Evolutionary conservation across 2,888 invertebrate species (phyloP).

Genomic region (Cacoxenus indagator): DNA sequence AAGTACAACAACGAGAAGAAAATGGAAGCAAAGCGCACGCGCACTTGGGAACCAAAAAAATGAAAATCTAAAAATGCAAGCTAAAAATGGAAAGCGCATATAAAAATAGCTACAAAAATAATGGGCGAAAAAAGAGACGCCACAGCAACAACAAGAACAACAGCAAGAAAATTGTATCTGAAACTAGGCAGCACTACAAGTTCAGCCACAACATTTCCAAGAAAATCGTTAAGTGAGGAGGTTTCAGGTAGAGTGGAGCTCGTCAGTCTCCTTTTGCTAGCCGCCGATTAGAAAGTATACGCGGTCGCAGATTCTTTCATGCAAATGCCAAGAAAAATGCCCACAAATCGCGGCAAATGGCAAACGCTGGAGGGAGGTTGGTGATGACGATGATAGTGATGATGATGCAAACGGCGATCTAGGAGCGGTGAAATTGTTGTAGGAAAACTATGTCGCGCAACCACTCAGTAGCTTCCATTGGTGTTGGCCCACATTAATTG

Average conservation of each 20-base stretch:
- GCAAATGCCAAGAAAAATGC: constrained; percentile 6
- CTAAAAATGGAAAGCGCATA: constrained; percentile 46
- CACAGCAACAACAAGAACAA: background rate
- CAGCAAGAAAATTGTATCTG: too few species aligned
- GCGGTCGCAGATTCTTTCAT: constrained; percentile 12
- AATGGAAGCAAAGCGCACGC: constrained; percentile 19
- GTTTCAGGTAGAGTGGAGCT: too few species aligned
- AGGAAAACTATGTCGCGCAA: constrained; percentile 44
- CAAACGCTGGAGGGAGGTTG: background rate
- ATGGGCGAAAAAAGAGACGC: background rate
- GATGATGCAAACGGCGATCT: constrained; percentile 22
- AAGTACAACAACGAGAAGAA: background rate
- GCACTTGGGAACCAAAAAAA: constrained; percentile 32
- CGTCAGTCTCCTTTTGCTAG: too few species aligned
- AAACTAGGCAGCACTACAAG: too few species aligned
- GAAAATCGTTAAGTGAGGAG: too few species aligned
- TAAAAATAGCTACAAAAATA: constrained; percentile 43
- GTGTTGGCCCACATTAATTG: constrained; percentile 38
- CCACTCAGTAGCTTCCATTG: background rate
- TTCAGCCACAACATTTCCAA: too few species aligned
- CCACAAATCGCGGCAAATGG: background rate
- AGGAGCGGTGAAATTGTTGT: constrained; percentile 40
- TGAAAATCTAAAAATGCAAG: constrained; percentile 41
- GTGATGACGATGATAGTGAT: background rate
- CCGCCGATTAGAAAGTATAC: constrained; percentile 53